Conservation (phyloP, 2,113 vertebrate genomes). For the Sinocyclocheilus maitianheensis region DNA sequence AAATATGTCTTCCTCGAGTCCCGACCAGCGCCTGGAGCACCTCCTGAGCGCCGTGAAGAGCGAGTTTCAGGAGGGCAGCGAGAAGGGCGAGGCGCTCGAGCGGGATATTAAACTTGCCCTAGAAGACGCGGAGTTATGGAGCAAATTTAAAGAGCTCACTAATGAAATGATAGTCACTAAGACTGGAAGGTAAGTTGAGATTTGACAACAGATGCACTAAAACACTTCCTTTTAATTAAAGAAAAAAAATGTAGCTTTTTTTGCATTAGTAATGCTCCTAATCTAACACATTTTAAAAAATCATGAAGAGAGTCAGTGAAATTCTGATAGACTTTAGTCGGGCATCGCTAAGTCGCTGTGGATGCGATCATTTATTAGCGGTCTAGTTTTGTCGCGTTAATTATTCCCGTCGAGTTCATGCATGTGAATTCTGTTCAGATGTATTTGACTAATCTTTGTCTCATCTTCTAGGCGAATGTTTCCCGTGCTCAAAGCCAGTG, state of each 20-base stretch:
- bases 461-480: conserved; percentile 77
- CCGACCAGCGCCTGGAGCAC: conserved; percentile 79
- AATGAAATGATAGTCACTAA: conserved; percentile 85
- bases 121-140: conserved; percentile 79
- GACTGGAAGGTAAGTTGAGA: conserved; percentile 73
- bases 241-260: no score
- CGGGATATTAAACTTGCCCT: conserved; percentile 79
- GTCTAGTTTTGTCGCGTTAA: background rate
- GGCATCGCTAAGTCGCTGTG: no score
- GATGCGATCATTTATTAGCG: background rate
- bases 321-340: no score
- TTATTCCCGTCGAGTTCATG: background rate
- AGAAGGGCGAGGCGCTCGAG: conserved; percentile 79
- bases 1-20: conserved; percentile 73
- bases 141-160: conserved; percentile 81
- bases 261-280: background rate
- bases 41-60: conserved; percentile 81
- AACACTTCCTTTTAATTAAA: background rate
- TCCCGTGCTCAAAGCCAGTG: conserved; percentile 76
- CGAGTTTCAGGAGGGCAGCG: conserved; percentile 80
- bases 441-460: background rate
- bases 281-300: background rate
- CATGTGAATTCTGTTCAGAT: background rate
- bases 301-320: background rate
- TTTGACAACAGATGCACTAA: background rate